A percentile compares a stretch with the other conserved stretches of the same genome.
Conservation (phyloP, 2,113 vertebrate genomes). For the Thryonomys swinderianus region DNA sequence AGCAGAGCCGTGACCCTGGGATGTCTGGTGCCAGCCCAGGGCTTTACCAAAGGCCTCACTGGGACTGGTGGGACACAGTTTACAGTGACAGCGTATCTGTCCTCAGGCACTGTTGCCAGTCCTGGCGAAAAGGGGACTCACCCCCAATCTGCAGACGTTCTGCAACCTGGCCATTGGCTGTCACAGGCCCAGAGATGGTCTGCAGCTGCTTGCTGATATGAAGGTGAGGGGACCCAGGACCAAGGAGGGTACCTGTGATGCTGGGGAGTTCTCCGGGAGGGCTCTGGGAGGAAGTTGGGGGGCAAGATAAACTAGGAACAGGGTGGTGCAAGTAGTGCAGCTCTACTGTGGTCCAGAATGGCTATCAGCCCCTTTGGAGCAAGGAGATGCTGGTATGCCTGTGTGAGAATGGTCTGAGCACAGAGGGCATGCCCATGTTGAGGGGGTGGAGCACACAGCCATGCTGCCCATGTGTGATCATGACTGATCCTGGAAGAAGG, state of each 20-base stretch:
- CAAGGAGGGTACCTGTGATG: fast-evolving
- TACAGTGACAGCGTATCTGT: background rate
- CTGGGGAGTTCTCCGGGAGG: background rate
- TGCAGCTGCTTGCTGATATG: constrained; percentile 93
- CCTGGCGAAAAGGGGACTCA: constrained; percentile 88
- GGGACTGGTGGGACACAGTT: background rate
- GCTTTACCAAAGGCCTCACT: background rate
- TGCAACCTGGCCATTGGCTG: constrained; percentile 93
- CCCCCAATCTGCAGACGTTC: constrained; percentile 91
- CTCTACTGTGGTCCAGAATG: background rate
- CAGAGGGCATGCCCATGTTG: background rate
- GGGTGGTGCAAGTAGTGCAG: no score
- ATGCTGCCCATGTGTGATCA: background rate
- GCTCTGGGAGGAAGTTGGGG: background rate
- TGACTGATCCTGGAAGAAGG: background rate
- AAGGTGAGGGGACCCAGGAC: constrained; percentile 86
- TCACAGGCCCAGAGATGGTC: constrained; percentile 85
- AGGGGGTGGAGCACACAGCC: background rate
- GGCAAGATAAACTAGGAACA: background rate
- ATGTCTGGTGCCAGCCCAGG: background rate
- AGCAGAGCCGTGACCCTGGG: background rate
- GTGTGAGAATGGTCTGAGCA: background rate
- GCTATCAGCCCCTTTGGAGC: background rate
- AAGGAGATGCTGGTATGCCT: background rate
- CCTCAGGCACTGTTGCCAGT: constrained; percentile 89